A percentile compares a stretch with the other conserved stretches of the same genome.
Conservation (phyloP, 2,888 invertebrate species). For the Heteromyza rotundicornis region DNA sequence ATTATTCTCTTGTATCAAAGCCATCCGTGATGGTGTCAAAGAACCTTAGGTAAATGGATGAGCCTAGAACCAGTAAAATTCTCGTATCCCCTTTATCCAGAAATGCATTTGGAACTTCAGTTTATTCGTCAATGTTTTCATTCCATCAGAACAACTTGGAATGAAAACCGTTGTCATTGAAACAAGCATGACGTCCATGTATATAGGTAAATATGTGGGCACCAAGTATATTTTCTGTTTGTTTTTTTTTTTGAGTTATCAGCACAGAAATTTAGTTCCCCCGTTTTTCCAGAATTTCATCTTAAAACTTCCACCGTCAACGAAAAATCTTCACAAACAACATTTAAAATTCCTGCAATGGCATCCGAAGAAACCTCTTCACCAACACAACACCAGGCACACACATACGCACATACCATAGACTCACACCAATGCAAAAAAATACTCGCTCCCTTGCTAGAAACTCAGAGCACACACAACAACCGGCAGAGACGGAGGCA, state of each 20-base stretch:
- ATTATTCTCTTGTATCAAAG: too few relatives aligned
- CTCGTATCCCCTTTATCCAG: too few relatives aligned
- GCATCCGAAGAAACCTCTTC: conserved; percentile 20
- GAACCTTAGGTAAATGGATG: too few relatives aligned
- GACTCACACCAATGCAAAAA: conserved; percentile 6
- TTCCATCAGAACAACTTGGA: too few relatives aligned
- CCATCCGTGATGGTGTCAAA: too few relatives aligned
- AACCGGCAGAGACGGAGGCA: neutral
- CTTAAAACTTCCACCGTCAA: neutral
- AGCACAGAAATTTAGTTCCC: too few relatives aligned
- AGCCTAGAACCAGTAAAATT: too few relatives aligned
- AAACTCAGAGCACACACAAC: neutral
- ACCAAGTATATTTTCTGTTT: neutral
- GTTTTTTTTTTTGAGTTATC: neutral
- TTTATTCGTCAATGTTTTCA: too few relatives aligned
- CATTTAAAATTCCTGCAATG: conserved; percentile 30
- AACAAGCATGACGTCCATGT: neutral
- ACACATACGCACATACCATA: conserved; percentile 5
- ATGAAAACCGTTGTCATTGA: too few relatives aligned
- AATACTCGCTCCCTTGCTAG: conserved; percentile 7
- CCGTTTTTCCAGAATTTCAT: neutral
- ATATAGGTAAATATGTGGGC: neutral
- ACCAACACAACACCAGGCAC: conserved; percentile 28
- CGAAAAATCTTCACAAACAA: conserved; percentile 18
- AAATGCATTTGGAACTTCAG: too few relatives aligned